A percentile compares a stretch with the other conserved stretches of the same genome.
These are phyloP conservation scores for Xenopus borealis DNA, from an alignment of 2,113 vertebrate species.

Conservation along the genomic window DNA sequence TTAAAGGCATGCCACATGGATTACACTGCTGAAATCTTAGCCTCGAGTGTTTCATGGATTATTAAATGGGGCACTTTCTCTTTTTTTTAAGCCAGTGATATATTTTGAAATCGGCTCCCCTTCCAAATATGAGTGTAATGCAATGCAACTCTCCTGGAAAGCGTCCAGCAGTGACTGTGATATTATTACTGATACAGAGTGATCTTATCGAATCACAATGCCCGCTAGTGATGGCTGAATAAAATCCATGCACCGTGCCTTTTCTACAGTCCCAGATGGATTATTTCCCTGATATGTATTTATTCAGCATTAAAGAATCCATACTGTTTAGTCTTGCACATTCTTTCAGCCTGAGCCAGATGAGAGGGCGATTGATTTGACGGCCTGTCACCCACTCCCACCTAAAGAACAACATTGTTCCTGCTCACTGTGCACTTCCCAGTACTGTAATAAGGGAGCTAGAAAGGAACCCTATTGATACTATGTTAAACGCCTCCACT, in stretches of 20 bases:
- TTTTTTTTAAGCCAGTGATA: too few species aligned
- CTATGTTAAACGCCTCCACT: too few species aligned
- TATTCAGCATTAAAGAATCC: conserved; percentile 54
- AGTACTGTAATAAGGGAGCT: conserved; percentile 12
- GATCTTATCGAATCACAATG: neutral
- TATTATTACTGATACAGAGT: neutral
- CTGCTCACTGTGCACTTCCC: neutral
- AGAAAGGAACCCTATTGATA: neutral
- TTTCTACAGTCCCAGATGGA: conserved; percentile 52
- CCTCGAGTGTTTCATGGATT: too few species aligned
- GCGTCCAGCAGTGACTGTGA: neutral
- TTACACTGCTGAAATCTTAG: too few species aligned
- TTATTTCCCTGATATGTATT: conserved; percentile 50
- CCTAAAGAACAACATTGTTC: neutral
- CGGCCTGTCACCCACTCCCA: neutral
- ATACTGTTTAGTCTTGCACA: conserved; percentile 59
- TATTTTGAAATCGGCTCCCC: too few species aligned
- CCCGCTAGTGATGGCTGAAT: neutral
- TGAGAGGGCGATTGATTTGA: conserved; percentile 19
- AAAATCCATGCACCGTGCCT: conserved; percentile 43
- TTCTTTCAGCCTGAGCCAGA: conserved; percentile 34
- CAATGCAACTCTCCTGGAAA: too few species aligned
- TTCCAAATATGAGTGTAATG: too few species aligned
- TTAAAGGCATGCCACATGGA: too few species aligned
- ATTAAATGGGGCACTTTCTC: too few species aligned